These are phyloP conservation scores for Protonemura montana DNA, from an alignment of 2,888 invertebrate species.

Conservation along the genomic window DNA sequence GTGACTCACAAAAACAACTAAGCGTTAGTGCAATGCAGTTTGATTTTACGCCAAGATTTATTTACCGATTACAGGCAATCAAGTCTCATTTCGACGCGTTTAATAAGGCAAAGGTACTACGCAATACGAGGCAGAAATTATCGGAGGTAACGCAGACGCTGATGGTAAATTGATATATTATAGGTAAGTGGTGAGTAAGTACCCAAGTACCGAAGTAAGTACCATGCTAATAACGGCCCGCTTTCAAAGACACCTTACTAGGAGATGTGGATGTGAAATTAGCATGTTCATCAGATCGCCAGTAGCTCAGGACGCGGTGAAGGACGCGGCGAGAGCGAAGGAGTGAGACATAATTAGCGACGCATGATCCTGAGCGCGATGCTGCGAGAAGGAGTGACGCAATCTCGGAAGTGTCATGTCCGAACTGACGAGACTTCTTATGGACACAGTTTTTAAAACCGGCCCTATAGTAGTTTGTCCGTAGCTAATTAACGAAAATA, in stretches of 20 bases:
- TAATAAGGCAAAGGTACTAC: not conserved
- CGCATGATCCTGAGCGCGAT: not conserved
- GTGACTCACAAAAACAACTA: not conserved
- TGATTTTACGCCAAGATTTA: not conserved
- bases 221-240: not conserved
- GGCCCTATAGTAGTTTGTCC: not conserved
- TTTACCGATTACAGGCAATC: not conserved
- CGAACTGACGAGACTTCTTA: not conserved
- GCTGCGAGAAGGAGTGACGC: not conserved
- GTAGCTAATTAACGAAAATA: not conserved
- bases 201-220: not conserved
- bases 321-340: not conserved
- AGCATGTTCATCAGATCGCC: not conserved
- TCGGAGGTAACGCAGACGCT: not conserved
- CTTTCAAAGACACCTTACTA: not conserved
- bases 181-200: no score
- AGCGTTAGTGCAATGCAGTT: not conserved
- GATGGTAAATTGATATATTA: not conserved
- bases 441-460: not conserved
- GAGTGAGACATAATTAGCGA: not conserved
- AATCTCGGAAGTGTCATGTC: conserved; percentile 32
- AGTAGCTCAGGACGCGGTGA: not conserved
- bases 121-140: not conserved
- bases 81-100: not conserved
- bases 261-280: not conserved